Percentiles rank a stretch among this genome's conserved stretches.
Evolutionary conservation across 2,113 vertebrate species (phyloP).

Genomic region (Serinus canaria): DNA sequence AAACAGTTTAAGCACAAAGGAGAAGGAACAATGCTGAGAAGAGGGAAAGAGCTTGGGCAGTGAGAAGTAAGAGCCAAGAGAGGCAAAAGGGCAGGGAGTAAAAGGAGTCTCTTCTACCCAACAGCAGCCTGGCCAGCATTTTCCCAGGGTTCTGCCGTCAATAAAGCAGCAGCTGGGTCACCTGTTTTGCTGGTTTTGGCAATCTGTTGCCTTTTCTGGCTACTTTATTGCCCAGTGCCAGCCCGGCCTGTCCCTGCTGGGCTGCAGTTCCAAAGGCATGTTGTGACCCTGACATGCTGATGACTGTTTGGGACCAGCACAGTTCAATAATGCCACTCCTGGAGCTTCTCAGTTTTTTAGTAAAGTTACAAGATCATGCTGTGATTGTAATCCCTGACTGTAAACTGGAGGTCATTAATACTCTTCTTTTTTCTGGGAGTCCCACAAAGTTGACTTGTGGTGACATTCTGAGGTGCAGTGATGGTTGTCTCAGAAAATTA

Average conservation of each 20-base stretch:
- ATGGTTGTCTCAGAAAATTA: neutral
- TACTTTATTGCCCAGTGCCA: neutral
- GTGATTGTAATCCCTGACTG: neutral
- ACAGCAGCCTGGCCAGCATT: neutral
- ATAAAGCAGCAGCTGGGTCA: neutral
- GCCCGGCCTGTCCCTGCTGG: neutral
- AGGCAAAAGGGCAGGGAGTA: neutral
- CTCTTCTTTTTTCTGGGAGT: neutral
- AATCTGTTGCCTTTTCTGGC: neutral
- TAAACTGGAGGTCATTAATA: neutral
- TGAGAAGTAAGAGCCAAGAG: neutral
- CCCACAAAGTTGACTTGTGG: neutral
- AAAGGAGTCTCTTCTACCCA: neutral
- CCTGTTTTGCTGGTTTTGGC: neutral
- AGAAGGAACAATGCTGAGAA: neutral
- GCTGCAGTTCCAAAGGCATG: neutral
- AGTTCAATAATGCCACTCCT: neutral
- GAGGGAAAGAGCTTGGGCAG: neutral
- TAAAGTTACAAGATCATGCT: neutral
- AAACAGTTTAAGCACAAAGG: neutral
- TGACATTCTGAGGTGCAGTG: neutral
- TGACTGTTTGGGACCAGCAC: neutral
- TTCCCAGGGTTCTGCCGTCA: neutral
- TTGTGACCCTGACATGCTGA: neutral
- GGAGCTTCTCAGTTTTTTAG: neutral